These are phyloP conservation scores for Leptodactylus fuscus DNA, from an alignment of 2,113 vertebrate genomes.

Conservation along the genomic window DNA sequence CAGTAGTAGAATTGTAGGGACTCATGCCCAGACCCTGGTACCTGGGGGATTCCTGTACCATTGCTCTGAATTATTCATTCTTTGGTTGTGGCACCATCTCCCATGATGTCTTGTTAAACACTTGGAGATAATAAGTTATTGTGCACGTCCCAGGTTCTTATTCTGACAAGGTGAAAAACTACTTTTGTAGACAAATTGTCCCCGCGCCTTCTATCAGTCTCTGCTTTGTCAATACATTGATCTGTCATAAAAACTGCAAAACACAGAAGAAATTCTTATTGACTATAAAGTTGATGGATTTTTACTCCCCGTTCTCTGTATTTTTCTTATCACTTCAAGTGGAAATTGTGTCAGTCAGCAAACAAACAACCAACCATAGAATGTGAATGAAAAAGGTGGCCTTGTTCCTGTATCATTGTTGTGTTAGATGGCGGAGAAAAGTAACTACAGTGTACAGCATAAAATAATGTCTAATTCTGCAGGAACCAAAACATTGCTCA, in stretches of 20 bases:
- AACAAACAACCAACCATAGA: background rate
- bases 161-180: background rate
- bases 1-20: too few species aligned
- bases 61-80: background rate
- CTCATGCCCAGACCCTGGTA: too few species aligned
- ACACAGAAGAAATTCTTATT: background rate
- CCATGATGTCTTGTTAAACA: background rate
- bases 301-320: background rate
- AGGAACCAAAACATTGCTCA: too few species aligned
- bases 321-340: background rate
- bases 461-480: too few species aligned
- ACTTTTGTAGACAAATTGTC: background rate
- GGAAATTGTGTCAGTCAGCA: constrained; percentile 3
- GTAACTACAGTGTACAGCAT: too few species aligned
- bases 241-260: background rate
- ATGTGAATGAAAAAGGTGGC: too few species aligned
- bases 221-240: background rate
- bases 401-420: background rate
- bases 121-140: background rate
- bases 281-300: background rate
- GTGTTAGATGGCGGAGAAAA: background rate
- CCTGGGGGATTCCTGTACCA: background rate
- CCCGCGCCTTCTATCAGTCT: background rate
- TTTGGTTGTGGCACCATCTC: background rate
- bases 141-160: background rate